Evolutionary conservation across 2,888 invertebrate species (phyloP), one percentile per base, ranked within the genome.

Genomic region (Noctua fimbriata): DNA sequence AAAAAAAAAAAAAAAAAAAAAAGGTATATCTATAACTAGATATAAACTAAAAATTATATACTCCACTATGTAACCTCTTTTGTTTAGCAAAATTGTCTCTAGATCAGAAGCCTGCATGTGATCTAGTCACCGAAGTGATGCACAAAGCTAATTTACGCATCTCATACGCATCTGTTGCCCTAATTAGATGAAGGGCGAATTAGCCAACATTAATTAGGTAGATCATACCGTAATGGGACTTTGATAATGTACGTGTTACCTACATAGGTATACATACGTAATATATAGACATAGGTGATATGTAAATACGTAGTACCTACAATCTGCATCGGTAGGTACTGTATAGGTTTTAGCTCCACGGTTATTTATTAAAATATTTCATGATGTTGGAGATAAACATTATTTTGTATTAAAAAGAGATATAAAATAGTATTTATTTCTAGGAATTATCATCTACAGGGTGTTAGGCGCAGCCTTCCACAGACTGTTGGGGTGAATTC

Each of bases 191-290:
- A 67, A 70, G 66, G 55, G 47, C 2, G 55, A 73, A 76, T 73
- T 73, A 80, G 52, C 75, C 47, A 76, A 47, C 69, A 84, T 70
- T 73, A 80, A 84, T 80, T 66, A 67, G 55, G 55, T 73, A 81
- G 44, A 70, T 81, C 55, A 67, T 76, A 81, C 18, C 41, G 24
- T 81, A 81, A 81, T 83, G 24, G 24, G 63, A 36, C n/a, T 73
- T 70, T 81, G 73, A 81, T 81, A 49, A 76, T 76, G 58, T 16
- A 28, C 12, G 12, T 66, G 16, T 76, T 32, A 69, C 55, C 6
- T 47, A 69, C 21, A 2, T 24, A 47, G 1, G 47, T 32, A 32
- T 63, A 32, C 9, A 65, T 36, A 65, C 16, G 21, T 10, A 21
- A 7, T 21, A 10, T 32, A 32, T 63, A 41, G 9, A 18, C 9